These are phyloP conservation scores for Hemichromis elongatus DNA, from an alignment of 2,113 vertebrate species.

Conservation along the genomic window DNA sequence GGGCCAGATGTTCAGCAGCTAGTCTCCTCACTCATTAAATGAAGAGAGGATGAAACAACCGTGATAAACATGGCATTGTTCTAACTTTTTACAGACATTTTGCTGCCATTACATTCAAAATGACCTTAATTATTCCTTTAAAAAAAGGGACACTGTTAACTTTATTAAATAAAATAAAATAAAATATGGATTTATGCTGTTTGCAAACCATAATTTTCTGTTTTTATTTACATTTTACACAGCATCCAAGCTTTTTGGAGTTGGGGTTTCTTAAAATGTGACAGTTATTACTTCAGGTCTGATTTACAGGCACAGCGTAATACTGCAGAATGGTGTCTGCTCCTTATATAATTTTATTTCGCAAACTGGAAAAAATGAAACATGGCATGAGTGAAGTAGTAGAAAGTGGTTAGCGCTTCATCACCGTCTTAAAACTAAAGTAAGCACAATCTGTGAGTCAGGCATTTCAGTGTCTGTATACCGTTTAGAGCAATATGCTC, in stretches of 20 bases:
- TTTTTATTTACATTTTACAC: neutral
- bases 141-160: neutral
- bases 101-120: neutral
- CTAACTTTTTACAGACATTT: neutral
- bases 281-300: neutral
- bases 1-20: no score
- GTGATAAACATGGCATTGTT: neutral
- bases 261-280: neutral
- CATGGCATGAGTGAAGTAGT: neutral
- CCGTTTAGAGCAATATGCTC: neutral
- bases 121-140: neutral
- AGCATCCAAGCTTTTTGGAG: neutral
- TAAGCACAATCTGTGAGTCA: neutral
- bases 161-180: neutral
- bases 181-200: neutral
- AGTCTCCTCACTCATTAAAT: no score
- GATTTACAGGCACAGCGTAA: neutral
- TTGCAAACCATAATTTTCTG: neutral
- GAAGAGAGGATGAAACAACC: no score
- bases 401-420: neutral
- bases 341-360: conserved; percentile 29
- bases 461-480: neutral
- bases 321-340: neutral
- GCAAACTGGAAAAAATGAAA: neutral
- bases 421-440: neutral